Evolutionary conservation across 1,140 invertebrate genomes (phyloP).

Genomic region (Camponotus pennsylvanicus): DNA sequence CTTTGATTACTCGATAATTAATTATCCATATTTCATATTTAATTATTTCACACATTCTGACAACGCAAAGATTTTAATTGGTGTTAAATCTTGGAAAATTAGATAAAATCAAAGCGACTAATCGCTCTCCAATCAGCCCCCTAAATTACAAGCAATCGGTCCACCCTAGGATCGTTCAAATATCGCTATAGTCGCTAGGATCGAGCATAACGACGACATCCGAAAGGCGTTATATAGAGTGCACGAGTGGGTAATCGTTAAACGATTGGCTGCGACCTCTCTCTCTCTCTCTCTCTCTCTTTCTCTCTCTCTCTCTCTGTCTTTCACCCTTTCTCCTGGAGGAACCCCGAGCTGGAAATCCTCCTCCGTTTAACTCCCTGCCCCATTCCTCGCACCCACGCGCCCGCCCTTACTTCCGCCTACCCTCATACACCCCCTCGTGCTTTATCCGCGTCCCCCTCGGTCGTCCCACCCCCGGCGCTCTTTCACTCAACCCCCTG

Average conservation of each 20-base stretch:
- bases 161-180: slow-evolving; percentile 57
- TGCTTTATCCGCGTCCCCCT: slow-evolving; percentile 56
- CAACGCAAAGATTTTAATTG: slow-evolving; percentile 13
- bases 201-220: slow-evolving; percentile 81
- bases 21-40: background rate
- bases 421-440: slow-evolving; percentile 63
- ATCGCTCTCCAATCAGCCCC: slow-evolving; percentile 26
- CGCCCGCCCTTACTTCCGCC: slow-evolving; percentile 75
- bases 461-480: slow-evolving; percentile 40
- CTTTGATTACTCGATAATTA: background rate
- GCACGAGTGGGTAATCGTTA: slow-evolving; percentile 84
- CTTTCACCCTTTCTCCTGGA: slow-evolving; percentile 55
- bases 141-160: slow-evolving; percentile 20
- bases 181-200: slow-evolving; percentile 62
- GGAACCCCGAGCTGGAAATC: slow-evolving; percentile 58
- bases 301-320: slow-evolving; percentile 52
- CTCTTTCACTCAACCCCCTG: slow-evolving; percentile 58
- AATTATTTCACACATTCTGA: background rate
- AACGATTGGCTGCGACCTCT: slow-evolving; percentile 84
- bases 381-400: slow-evolving; percentile 65
- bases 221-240: slow-evolving; percentile 83
- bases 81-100: background rate
- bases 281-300: slow-evolving; percentile 54
- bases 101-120: background rate
- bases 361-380: slow-evolving; percentile 76